A percentile compares a stretch with the other conserved stretches of the same genome.
phyloP scores from a whole-genome alignment of 2,888 invertebrate species.

The Agelastica alni region DNA sequence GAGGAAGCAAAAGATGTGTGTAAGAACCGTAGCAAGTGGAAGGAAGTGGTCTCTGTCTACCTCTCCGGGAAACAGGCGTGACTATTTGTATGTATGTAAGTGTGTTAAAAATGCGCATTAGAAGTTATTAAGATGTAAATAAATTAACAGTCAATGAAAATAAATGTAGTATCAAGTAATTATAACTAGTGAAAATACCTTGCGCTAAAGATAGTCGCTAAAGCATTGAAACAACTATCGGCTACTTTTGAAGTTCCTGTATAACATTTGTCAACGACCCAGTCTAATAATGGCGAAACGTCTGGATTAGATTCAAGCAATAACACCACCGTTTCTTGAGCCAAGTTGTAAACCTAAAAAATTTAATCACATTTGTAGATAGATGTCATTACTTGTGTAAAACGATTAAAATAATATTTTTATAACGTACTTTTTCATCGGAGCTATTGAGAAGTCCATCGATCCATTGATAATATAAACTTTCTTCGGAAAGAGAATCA shows the following conservation, averaged over 20 bases:
- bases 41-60: no score
- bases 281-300: constrained; percentile 88
- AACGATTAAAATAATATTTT: not conserved
- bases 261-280: constrained; percentile 98
- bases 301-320: constrained; percentile 95
- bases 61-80: no score
- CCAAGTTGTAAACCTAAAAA: constrained; percentile 81
- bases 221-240: constrained; percentile 93
- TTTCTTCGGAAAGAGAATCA: constrained; percentile 87
- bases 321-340: constrained; percentile 90
- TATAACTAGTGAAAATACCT: constrained; percentile 63
- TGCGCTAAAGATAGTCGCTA: constrained; percentile 95
- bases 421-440: constrained; percentile 73
- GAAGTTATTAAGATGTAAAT: no score
- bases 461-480: constrained; percentile 92
- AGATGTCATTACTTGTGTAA: not conserved
- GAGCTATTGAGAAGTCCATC: constrained; percentile 86
- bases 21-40: no score
- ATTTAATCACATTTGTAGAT: not conserved
- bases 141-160: no score
- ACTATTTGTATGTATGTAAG: no score
- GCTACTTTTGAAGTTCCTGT: constrained; percentile 89
- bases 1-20: no score
- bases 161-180: no score
- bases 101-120: no score